Percentiles rank a stretch among this genome's conserved stretches.
Conservation (phyloP, 2,888 invertebrate genomes). For the Ormyrus nitidulus region DNA sequence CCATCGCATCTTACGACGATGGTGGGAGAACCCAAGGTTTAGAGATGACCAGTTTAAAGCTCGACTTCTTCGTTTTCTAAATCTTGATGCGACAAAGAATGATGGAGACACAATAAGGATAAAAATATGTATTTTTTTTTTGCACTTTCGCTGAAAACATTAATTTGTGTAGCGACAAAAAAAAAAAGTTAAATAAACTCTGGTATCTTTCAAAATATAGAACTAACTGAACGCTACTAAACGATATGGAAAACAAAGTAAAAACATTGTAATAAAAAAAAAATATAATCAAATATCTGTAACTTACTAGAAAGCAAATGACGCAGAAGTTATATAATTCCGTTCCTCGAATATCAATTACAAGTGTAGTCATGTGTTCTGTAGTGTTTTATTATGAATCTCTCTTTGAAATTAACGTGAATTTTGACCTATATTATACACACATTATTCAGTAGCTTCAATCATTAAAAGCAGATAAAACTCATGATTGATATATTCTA, state of each 20-base stretch:
- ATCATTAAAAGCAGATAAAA: constrained; percentile 22
- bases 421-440: constrained; percentile 53
- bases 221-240: constrained; percentile 8
- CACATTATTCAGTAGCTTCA: constrained; percentile 45
- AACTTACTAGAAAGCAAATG: constrained; percentile 28
- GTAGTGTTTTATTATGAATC: constrained; percentile 20
- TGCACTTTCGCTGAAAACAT: constrained; percentile 22
- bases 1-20: constrained; percentile 18
- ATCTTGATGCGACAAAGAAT: constrained; percentile 23
- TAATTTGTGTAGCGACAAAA: constrained; percentile 4
- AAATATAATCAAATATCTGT: background rate
- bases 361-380: constrained; percentile 35
- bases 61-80: constrained; percentile 31
- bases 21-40: constrained; percentile 23
- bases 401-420: constrained; percentile 4
- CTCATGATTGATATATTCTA: constrained; percentile 8
- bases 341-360: constrained; percentile 1
- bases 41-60: constrained; percentile 6
- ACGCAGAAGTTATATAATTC: constrained; percentile 14
- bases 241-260: constrained; percentile 4
- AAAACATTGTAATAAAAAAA: constrained; percentile 17
- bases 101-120: constrained; percentile 17
- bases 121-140: constrained; percentile 14
- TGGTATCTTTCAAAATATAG: background rate
- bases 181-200: constrained; percentile 15